These are phyloP conservation scores for Halichoerus grypus DNA, from an alignment of 2,113 vertebrate species.

Conservation along the genomic window DNA sequence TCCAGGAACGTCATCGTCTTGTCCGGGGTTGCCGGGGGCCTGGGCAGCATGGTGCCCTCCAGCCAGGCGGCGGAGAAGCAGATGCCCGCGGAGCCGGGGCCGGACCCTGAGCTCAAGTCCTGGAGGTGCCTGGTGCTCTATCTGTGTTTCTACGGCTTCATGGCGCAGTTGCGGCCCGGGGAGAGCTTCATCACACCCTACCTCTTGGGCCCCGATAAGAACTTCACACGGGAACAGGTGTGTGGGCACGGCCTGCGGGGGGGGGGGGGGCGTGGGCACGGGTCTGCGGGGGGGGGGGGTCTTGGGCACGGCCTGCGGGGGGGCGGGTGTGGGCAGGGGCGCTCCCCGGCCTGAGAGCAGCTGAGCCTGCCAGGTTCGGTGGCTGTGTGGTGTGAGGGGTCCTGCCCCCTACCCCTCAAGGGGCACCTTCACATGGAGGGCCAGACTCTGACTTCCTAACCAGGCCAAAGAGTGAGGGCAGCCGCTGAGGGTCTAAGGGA, in stretches of 20 bases:
- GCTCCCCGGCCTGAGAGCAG: too few species aligned
- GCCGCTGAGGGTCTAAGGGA: not conserved
- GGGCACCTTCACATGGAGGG: fast-evolving
- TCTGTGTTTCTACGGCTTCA: slow-evolving; percentile 94
- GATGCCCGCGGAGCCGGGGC: not conserved
- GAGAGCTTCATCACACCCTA: slow-evolving; percentile 94
- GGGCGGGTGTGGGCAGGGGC: not conserved
- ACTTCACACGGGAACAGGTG: slow-evolving; percentile 92
- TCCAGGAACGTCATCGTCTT: not conserved
- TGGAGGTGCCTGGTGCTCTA: slow-evolving; percentile 89
- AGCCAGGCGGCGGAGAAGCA: not conserved
- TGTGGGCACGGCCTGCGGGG: not conserved
- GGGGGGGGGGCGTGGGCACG: too few species aligned
- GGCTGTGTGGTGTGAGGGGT: fast-evolving
- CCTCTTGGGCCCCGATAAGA: slow-evolving; percentile 90
- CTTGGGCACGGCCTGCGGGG: fast-evolving
- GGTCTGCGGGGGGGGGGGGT: too few species aligned
- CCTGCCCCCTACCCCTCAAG: fast-evolving
- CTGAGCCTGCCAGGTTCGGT: not conserved
- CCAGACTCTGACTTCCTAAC: not conserved
- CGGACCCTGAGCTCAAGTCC: not conserved
- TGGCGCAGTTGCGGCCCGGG: slow-evolving; percentile 91
- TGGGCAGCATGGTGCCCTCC: not conserved
- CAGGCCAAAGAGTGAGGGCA: fast-evolving
- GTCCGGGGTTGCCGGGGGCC: not conserved